Evolutionary conservation across 2,113 vertebrate species (phyloP), one percentile per base, ranked within the genome.

Genomic region (Hyla sarda): DNA sequence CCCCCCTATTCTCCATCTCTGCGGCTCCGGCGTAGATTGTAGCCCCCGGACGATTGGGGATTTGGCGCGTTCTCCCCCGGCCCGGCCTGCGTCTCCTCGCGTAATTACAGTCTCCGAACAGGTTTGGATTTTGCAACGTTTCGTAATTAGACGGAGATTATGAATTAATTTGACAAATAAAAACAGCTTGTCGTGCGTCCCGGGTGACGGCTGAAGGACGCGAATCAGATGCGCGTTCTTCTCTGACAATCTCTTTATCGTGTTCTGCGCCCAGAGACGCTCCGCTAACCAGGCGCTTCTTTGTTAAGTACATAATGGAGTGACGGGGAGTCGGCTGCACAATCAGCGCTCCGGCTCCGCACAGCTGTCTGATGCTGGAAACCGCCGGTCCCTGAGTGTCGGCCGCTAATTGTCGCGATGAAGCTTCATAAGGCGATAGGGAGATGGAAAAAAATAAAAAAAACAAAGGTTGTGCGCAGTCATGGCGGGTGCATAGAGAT

Each of bases 111-210:
- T 62, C 78, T 87, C 52, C 52, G 60, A 87, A 74, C 85, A 87
- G 84, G 84, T 86, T 86, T 60, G 72, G 62, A 50, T 87, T 74
- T 50, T 82, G 67, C 54, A 50, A 82, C 82, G 65, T 74, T 41
- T 37, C 60, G 65, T 87, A 73, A 87, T 87, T 81, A 72, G 37
- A 81, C 73, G 32, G 19, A 73, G 85, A 87, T 87, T 87, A 87
- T 50, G 52, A 87, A 87, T 87, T 87, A 87, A 87, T 82, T 87
- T 30, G 80, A 82, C 85, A 87, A 87, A 87, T 87, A 87, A 87
- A 87, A 87, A 82, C 85, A 87, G 85, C 77, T 87, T 82, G 85
- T 82, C 50, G 23, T 60, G 78, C 48, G 85, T 78, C 85, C 58
- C 52, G 77, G 69, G 85, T 82, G 85, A 87, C 34, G 23, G 52